phyloP scores from a whole-genome alignment of 2,888 invertebrate genomes.

The Thera britannica region DNA sequence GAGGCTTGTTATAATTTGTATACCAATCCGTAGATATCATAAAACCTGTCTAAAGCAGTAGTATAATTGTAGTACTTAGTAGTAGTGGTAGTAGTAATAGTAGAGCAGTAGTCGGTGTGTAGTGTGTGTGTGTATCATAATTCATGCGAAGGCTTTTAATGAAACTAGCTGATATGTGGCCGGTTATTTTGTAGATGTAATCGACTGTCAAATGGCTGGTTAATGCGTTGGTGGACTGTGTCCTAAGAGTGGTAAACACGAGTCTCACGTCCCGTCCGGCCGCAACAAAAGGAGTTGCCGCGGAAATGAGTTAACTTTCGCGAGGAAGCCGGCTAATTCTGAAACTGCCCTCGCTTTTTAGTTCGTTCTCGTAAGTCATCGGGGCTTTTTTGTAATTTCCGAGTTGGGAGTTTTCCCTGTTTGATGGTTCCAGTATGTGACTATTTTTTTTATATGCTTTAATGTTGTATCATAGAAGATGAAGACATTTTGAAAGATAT shows the following conservation, averaged over 20 bases:
- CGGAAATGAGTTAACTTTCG: constrained; percentile 77
- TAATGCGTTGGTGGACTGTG: constrained; percentile 39
- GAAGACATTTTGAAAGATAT: no score
- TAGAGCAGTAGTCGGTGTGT: no score
- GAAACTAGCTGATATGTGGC: neutral
- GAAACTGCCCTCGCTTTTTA: constrained; percentile 34
- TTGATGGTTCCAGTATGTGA: constrained; percentile 3
- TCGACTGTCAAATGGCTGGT: neutral
- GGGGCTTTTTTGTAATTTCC: constrained; percentile 30
- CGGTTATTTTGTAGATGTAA: neutral
- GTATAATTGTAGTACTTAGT: no score
- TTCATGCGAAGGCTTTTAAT: no score
- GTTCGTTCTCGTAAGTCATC: constrained; percentile 29
- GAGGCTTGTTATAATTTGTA: no score
- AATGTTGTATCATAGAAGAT: no score
- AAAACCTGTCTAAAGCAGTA: no score
- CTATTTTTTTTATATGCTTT: no score
- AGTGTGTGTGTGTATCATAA: no score
- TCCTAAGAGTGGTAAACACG: constrained; percentile 59
- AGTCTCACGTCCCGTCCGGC: constrained; percentile 53
- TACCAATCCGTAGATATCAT: no score
- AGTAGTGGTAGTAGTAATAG: no score
- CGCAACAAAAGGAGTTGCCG: constrained; percentile 70
- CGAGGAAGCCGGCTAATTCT: constrained; percentile 58
- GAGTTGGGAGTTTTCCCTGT: constrained; percentile 1